phyloP scores from a whole-genome alignment of 2,888 invertebrate genomes.

The Melanargia galathea region DNA sequence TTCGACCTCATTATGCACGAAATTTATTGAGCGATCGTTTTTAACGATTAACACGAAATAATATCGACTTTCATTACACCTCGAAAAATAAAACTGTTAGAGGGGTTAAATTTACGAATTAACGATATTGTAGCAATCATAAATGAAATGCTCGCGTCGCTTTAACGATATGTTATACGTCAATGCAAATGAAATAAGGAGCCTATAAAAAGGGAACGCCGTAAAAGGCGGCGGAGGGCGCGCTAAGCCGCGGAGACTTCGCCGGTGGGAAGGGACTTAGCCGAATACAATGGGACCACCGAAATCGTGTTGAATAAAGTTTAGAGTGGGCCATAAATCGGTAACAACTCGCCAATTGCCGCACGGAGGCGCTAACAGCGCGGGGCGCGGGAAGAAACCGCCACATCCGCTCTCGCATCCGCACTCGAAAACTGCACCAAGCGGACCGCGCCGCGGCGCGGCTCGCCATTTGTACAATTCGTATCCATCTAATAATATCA shows the following conservation, averaged over 20 bases:
- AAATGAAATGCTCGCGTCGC: slow-evolving; percentile 42
- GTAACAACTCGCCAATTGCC: slow-evolving; percentile 79
- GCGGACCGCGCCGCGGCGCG: slow-evolving; percentile 29
- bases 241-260: slow-evolving; percentile 56
- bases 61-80: slow-evolving; percentile 41
- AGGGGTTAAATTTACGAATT: slow-evolving; percentile 36
- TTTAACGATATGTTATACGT: slow-evolving; percentile 62
- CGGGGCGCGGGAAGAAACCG: slow-evolving; percentile 60
- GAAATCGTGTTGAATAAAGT: slow-evolving; percentile 73
- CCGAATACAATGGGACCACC: slow-evolving; percentile 79
- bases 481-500: slow-evolving; percentile 42
- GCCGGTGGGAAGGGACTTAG: slow-evolving; percentile 60
- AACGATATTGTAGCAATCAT: slow-evolving; percentile 42
- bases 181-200: slow-evolving; percentile 69
- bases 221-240: slow-evolving; percentile 66
- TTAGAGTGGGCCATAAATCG: slow-evolving; percentile 77
- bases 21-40: slow-evolving; percentile 33
- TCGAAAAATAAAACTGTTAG: slow-evolving; percentile 37
- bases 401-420: slow-evolving; percentile 78
- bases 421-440: slow-evolving; percentile 64
- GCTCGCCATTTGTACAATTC: slow-evolving; percentile 34
- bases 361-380: slow-evolving; percentile 78
- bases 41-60: slow-evolving; percentile 38
- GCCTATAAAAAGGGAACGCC: slow-evolving; percentile 64
- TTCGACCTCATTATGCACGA: slow-evolving; percentile 27